Conservation (phyloP, 2,888 invertebrate species). For the Harpalus rubripes region DNA sequence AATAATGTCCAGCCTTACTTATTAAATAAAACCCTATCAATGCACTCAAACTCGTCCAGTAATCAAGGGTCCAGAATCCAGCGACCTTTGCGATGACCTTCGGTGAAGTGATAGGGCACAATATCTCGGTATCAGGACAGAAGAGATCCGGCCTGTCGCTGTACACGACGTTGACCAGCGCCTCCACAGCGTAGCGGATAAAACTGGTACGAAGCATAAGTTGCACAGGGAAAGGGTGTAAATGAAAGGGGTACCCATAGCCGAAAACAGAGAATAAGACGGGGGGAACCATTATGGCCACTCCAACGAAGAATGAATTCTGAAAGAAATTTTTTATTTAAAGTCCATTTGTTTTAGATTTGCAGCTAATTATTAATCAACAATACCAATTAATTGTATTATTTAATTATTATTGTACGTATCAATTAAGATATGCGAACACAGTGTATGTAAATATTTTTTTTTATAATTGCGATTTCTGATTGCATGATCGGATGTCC, state of each 20-base stretch:
- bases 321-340: constrained; percentile 11
- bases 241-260: constrained; percentile 19
- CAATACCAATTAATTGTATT: no score
- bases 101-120: constrained; percentile 16
- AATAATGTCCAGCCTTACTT: background rate
- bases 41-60: constrained; percentile 1
- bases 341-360: background rate
- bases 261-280: constrained; percentile 11
- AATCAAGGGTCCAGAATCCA: background rate
- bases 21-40: constrained; percentile 19
- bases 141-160: background rate
- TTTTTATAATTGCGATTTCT: no score
- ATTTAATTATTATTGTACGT: no score
- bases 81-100: background rate
- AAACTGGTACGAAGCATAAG: constrained; percentile 26
- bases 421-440: no score
- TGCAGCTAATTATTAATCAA: no score
- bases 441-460: no score
- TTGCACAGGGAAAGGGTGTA: background rate
- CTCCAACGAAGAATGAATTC: constrained; percentile 26
- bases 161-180: background rate
- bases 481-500: no score
- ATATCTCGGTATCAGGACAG: constrained; percentile 19
- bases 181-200: constrained; percentile 17
- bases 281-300: constrained; percentile 3